These are phyloP conservation scores for Drosophila baimaii DNA, from an alignment of 1,140 invertebrate species.

Conservation along the genomic window DNA sequence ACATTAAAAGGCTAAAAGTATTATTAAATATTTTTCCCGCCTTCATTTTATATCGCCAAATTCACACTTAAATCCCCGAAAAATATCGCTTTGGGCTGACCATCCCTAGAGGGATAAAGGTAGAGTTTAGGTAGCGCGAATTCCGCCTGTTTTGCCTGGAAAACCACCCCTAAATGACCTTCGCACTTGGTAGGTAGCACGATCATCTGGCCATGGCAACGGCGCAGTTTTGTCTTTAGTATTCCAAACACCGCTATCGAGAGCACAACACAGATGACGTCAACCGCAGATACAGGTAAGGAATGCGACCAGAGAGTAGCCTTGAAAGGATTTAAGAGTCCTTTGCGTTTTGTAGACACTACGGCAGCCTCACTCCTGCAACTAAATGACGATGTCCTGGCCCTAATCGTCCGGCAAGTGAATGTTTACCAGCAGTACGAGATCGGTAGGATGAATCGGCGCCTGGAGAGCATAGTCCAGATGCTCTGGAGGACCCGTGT, in stretches of 20 bases:
- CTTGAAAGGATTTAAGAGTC: conserved; percentile 11
- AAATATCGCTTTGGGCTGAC: conserved; percentile 27
- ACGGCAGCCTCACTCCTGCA: conserved; percentile 51
- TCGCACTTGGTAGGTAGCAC: conserved; percentile 33
- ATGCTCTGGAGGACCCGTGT: conserved; percentile 68
- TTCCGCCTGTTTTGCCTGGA: conserved; percentile 40
- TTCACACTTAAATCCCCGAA: neutral
- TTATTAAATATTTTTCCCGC: neutral
- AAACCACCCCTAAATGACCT: conserved; percentile 68
- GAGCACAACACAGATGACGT: conserved; percentile 55
- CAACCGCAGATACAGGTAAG: conserved; percentile 56
- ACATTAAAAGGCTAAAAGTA: too few species aligned
- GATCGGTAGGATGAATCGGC: conserved; percentile 57
- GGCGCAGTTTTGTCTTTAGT: conserved; percentile 47
- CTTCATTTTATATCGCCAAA: too few species aligned
- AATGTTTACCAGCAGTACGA: conserved; percentile 69
- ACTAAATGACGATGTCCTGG: conserved; percentile 73
- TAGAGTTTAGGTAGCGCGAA: conserved; percentile 44
- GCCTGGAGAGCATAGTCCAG: conserved; percentile 60
- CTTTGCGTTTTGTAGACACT: conserved; percentile 5
- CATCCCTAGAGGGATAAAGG: conserved; percentile 43
- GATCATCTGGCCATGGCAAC: conserved; percentile 47
- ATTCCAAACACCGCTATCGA: conserved; percentile 36
- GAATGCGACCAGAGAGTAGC: neutral
- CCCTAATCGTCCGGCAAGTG: conserved; percentile 61